Percentiles rank a stretch among this genome's conserved stretches.
Conservation (phyloP, 2,797 vertebrate genomes). For the Mallotus villosus region DNA sequence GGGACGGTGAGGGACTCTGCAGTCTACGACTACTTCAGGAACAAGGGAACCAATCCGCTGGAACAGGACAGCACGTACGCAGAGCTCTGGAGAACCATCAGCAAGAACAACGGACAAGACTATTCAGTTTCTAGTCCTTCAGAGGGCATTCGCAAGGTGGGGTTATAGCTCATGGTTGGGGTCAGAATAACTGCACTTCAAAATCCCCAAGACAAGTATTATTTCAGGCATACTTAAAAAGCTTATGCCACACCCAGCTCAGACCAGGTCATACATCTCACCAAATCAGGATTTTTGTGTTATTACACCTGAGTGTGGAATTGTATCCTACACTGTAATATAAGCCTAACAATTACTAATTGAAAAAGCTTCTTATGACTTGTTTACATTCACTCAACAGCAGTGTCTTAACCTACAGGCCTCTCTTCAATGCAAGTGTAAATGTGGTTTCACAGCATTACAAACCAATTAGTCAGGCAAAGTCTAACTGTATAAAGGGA, state of each 20-base stretch:
- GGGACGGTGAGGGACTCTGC: slow-evolving; percentile 95
- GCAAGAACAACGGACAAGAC: slow-evolving; percentile 89
- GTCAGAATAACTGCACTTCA: neutral
- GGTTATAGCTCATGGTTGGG: slow-evolving; percentile 9
- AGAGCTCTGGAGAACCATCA: slow-evolving; percentile 94
- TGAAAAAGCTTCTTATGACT: no score
- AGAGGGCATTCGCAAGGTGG: slow-evolving; percentile 95
- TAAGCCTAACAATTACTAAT: no score
- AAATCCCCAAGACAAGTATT: neutral
- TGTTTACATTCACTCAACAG: no score
- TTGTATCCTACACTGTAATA: no score
- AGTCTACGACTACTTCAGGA: slow-evolving; percentile 94
- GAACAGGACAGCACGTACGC: slow-evolving; percentile 95
- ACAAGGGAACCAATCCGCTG: slow-evolving; percentile 95
- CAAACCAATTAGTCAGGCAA: neutral
- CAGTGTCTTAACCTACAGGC: no score
- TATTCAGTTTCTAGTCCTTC: slow-evolving; percentile 90
- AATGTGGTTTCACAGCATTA: neutral
- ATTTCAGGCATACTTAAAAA: no score
- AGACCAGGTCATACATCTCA: no score
- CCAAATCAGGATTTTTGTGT: no score
- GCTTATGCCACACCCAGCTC: no score
- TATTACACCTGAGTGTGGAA: no score
- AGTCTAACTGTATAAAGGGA: neutral
- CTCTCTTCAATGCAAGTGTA: neutral